phyloP scores from a whole-genome alignment of 2,113 vertebrate genomes.

The Pseudolaguvia tuberculata region DNA sequence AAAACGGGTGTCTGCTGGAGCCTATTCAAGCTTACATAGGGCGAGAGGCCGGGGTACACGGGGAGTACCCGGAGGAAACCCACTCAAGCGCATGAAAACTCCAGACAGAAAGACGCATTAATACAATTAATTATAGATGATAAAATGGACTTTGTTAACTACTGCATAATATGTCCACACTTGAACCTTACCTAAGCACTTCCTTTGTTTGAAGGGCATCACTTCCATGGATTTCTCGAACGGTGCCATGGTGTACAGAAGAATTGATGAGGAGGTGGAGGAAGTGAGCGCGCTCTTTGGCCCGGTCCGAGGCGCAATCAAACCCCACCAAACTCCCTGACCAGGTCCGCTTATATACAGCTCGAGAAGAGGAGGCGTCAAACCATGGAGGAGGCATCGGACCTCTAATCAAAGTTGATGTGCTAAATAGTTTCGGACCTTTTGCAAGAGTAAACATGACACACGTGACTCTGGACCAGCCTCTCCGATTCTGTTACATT shows the following conservation, averaged over 20 bases:
- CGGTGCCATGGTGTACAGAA: conserved; percentile 65
- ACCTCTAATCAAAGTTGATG: conserved; percentile 14
- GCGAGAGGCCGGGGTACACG: too few relatives aligned
- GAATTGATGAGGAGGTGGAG: conserved; percentile 27
- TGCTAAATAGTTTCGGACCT: conserved; percentile 50
- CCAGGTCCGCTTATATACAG: conserved; percentile 57
- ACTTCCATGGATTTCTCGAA: conserved; percentile 72
- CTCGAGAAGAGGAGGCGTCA: conserved; percentile 53
- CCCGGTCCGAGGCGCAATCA: conserved; percentile 57
- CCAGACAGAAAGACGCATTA: background rate
- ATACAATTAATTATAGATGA: too few relatives aligned
- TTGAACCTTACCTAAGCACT: conserved; percentile 68
- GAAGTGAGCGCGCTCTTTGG: conserved; percentile 24
- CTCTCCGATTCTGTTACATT: conserved; percentile 12
- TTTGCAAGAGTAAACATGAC: conserved; percentile 17
- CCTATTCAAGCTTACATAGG: too few relatives aligned
- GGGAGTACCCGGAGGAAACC: too few relatives aligned
- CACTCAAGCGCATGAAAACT: too few relatives aligned
- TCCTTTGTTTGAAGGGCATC: conserved; percentile 75
- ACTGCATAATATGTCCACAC: background rate
- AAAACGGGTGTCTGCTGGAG: too few relatives aligned
- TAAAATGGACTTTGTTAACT: too few relatives aligned
- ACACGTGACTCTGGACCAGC: conserved; percentile 11
- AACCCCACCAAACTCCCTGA: conserved; percentile 47
- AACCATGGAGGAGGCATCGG: conserved; percentile 32